Evolutionary conservation across 30 jellyfish, hydroid and myxozoan species (phyloP), one percentile per base, ranked within the genome.

Genomic region (Cassiopea andromeda): DNA sequence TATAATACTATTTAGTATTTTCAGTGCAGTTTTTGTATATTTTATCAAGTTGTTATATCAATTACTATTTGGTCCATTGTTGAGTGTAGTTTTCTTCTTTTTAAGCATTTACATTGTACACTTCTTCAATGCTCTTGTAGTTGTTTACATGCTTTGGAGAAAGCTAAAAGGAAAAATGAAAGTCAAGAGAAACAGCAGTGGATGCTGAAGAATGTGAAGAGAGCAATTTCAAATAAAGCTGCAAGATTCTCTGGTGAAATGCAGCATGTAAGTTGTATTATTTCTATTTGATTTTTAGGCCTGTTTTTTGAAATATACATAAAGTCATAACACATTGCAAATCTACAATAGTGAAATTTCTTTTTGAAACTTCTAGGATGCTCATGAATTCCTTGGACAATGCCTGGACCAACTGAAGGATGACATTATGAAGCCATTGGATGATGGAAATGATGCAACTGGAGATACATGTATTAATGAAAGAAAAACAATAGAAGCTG

Each of bases 321-420:
- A 27, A 27, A 27, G 38, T 27, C 38, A 27, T 27, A 27, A 27
- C n/a, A 1, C 2, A 46, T n/a, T 47, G 47, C 74, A 14, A 77
- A 16, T 67, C 48, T 60, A n/a, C 71, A 6, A 7, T 27, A 27
- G 7, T 54, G 64, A n/a, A 68, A 68, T 5, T 17, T 68, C 83
- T 44, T 38, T 74, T 46, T 74, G 45, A 47, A 4, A 14, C 47
- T 68, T 70, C 38, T 15, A 89, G 96, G 98, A 94, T 82, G 98
- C 98, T 6, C 98, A 94, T 81, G 98, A 94, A 80, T 94, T 94
- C 48, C 92, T 94, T 48, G 94, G 98, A n/a, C 97, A 94, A n/a
- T 94, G 98, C 82, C 81, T 94, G 84, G 98, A 94, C 61, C 96
- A 90, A 83, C 70, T 94, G 58, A 94, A 94, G 77, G 97, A 89